Conservation (phyloP, 2,113 vertebrate species). For the Pterocles gutturalis region DNA sequence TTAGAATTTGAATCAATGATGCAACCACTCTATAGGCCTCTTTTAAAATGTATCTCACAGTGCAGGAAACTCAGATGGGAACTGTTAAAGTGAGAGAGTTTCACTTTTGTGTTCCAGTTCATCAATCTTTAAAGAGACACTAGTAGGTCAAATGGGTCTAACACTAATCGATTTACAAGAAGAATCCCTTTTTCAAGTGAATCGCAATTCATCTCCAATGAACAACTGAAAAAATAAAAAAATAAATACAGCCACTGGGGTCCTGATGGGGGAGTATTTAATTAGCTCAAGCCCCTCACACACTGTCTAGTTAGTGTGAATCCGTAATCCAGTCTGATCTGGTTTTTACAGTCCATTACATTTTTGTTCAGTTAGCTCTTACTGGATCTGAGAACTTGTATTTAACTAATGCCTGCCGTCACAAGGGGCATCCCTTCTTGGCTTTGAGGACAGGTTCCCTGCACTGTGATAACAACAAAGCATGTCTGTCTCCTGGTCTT, state of each 20-base stretch:
- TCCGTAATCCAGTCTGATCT: neutral
- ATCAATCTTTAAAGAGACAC: constrained; percentile 69
- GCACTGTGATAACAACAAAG: neutral
- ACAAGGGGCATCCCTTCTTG: neutral
- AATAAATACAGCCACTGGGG: neutral
- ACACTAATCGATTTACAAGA: constrained; percentile 16
- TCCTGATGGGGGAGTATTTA: neutral
- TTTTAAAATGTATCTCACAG: neutral
- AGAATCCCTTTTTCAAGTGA: constrained; percentile 30
- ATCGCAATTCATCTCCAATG: constrained; percentile 34
- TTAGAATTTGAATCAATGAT: neutral
- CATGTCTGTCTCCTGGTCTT: neutral
- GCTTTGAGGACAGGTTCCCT: neutral
- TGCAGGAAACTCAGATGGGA: constrained; percentile 41
- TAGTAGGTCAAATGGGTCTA: constrained; percentile 51
- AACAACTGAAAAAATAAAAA: constrained; percentile 27
- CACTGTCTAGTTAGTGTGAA: neutral
- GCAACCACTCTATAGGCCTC: neutral
- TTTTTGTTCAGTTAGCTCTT: neutral
- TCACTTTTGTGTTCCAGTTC: constrained; percentile 51
- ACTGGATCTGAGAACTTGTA: neutral
- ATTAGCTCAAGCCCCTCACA: constrained; percentile 14
- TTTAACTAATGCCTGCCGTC: neutral
- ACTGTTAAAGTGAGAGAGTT: constrained; percentile 31
- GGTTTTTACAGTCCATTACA: neutral